phyloP scores from a whole-genome alignment of 2,113 vertebrate species.

The Formicarius rufipectus region DNA sequence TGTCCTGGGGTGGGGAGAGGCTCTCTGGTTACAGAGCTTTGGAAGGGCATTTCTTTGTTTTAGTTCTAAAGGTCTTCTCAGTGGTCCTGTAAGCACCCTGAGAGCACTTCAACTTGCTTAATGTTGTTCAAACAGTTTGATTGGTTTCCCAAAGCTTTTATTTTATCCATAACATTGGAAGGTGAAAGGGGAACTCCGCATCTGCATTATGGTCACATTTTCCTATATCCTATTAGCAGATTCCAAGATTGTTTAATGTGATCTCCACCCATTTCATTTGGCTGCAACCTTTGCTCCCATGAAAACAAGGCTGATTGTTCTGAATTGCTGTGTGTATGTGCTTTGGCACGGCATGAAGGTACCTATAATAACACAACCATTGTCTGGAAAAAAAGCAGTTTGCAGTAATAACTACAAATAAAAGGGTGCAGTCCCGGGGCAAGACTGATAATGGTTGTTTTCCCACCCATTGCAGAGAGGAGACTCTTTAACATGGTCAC shows the following conservation, averaged over 20 bases:
- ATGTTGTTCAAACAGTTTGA: constrained; percentile 58
- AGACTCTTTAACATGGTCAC: neutral
- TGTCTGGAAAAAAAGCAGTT: constrained; percentile 73
- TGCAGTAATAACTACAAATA: constrained; percentile 68
- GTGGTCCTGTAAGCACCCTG: neutral
- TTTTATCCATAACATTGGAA: constrained; percentile 56
- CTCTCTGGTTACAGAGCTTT: neutral
- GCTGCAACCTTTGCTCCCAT: constrained; percentile 75
- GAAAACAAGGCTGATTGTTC: constrained; percentile 78
- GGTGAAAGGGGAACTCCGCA: constrained; percentile 68
- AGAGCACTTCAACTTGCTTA: neutral
- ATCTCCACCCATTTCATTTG: constrained; percentile 80
- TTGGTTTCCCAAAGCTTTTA: constrained; percentile 59
- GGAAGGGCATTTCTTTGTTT: neutral
- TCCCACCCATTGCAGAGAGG: neutral
- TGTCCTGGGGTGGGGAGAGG: neutral
- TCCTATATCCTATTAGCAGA: constrained; percentile 80
- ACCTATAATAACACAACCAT: constrained; percentile 68
- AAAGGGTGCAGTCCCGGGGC: constrained; percentile 61
- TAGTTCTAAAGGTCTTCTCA: neutral
- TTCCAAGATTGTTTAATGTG: constrained; percentile 77
- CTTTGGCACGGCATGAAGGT: constrained; percentile 79
- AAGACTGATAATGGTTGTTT: constrained; percentile 53
- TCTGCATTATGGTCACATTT: constrained; percentile 74
- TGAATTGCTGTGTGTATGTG: constrained; percentile 72